A percentile compares a stretch with the other conserved stretches of the same genome.
These are phyloP conservation scores for Ianthella basta DNA, from an alignment of 37 sponge, comb jelly and placozoan species.

Conservation along the genomic window DNA sequence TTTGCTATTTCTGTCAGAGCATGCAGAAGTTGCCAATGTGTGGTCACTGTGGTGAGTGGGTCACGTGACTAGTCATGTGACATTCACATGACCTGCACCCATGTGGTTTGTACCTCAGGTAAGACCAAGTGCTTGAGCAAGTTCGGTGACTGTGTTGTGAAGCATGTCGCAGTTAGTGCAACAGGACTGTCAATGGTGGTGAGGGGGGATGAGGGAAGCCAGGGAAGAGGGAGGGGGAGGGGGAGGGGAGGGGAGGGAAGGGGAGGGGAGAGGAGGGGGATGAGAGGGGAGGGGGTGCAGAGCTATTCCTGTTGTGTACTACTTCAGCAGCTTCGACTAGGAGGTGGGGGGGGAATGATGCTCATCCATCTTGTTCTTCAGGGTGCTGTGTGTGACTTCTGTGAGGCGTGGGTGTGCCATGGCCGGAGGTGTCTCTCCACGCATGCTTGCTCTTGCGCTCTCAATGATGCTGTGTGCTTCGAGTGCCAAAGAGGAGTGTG, in stretches of 20 bases:
- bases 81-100: no score
- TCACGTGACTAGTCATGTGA: neutral
- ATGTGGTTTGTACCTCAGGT: constrained; percentile 37
- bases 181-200: constrained; percentile 93
- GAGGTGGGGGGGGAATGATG: no score
- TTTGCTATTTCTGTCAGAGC: constrained; percentile 94
- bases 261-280: no score
- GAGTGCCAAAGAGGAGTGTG: constrained; percentile 94
- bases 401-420: constrained; percentile 99
- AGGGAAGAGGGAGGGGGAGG: neutral
- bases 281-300: no score
- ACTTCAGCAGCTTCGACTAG: no score
- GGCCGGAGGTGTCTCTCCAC: constrained; percentile 92
- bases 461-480: constrained; percentile 79
- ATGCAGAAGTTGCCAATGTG: constrained; percentile 91
- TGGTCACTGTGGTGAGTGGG: constrained; percentile 87
- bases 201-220: neutral
- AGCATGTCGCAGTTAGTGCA: constrained; percentile 79
- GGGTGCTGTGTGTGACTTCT: constrained; percentile 99
- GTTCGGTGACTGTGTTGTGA: constrained; percentile 95
- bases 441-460: constrained; percentile 95
- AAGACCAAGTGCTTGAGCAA: constrained; percentile 97
- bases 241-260: no score
- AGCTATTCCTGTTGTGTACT: no score
- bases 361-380: constrained; percentile 27